These are phyloP conservation scores for Ennomos erosarius DNA, from an alignment of 2,888 invertebrate genomes.

Conservation along the genomic window DNA sequence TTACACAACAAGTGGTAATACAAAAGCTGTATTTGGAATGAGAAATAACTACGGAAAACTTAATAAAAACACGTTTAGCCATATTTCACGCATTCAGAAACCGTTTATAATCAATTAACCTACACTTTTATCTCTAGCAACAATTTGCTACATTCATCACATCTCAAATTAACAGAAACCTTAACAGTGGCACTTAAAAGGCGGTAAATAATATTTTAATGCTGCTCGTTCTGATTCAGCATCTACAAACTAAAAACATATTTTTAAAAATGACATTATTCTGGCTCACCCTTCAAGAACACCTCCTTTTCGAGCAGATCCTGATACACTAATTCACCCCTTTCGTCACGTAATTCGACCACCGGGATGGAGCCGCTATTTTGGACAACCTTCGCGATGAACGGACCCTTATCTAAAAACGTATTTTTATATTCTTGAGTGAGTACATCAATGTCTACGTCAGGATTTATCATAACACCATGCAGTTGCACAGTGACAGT, in stretches of 20 bases:
- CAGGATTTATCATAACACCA: slow-evolving; percentile 63
- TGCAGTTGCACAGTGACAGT: slow-evolving; percentile 79
- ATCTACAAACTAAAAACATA: background rate
- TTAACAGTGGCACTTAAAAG: slow-evolving; percentile 12
- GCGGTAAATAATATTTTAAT: background rate
- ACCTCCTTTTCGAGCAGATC: slow-evolving; percentile 58
- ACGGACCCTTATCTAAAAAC: slow-evolving; percentile 66
- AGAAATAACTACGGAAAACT: background rate
- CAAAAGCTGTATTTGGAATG: slow-evolving; percentile 31
- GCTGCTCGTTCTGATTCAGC: too few species aligned
- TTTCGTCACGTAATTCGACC: slow-evolving; percentile 65
- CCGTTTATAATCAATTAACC: too few species aligned
- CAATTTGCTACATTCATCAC: background rate
- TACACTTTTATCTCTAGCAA: too few species aligned
- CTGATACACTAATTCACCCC: slow-evolving; percentile 59
- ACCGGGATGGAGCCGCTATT: slow-evolving; percentile 47
- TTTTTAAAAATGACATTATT: slow-evolving; percentile 7
- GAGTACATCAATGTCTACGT: slow-evolving; percentile 56
- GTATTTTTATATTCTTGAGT: slow-evolving; percentile 56
- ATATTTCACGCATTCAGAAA: too few species aligned
- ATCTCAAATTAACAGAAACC: slow-evolving; percentile 2
- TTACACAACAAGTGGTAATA: too few species aligned
- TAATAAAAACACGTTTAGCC: too few species aligned
- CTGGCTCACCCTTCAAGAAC: slow-evolving; percentile 35
- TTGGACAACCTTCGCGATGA: slow-evolving; percentile 60